Evolutionary conservation across 2,113 vertebrate species (phyloP), one percentile per base, ranked within the genome.

Genomic region (Fulmarus glacialis): DNA sequence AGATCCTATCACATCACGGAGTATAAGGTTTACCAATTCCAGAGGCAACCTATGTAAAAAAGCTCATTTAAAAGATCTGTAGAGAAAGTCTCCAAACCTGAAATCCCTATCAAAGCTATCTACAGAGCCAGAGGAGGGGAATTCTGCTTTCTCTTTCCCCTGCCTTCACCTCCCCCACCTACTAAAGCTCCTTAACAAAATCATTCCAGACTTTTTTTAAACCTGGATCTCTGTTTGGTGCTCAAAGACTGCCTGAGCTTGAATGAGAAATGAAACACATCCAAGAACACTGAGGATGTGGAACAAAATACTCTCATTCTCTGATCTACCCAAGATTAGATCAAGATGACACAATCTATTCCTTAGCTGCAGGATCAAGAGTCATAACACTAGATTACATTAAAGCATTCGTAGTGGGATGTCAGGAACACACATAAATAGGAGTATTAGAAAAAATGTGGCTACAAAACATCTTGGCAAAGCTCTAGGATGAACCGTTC

Each of bases 361-460:
- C 24, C 24, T 32, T 9, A 55, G 16, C 36, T 52, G 75, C 47
- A 73, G 24, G 23, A 34, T 34, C 20, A 63, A 5, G 62, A 20
- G 22, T 18, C 9, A 0, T 4, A 30, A 26, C 19, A 36, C 8
- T 2, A 9, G 14, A 8, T 26, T 12, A 42, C 40, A 29, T 18
- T 10, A 14, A 7, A 47, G 7, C 7, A 7, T 3, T 4, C 8
- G 17, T 16, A 24, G 6, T 7, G 11, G 22, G 18, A 19, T 15
- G 7, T 23, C 34, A 43, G 53, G 19, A 48, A 26, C 30, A 47
- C 4, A 4, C 5, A 2, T 7, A 26, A 26, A 2, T 16, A 50
- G 13, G 17, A n/a, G 5, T 7, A 32, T 7, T 11, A 26, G 16
- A 16, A 55, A 21, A 56, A 55, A n/a, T 0, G 1, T 4, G 23